phyloP scores from a whole-genome alignment of 2,113 vertebrate genomes.

The Neomonachus schauinslandi region DNA sequence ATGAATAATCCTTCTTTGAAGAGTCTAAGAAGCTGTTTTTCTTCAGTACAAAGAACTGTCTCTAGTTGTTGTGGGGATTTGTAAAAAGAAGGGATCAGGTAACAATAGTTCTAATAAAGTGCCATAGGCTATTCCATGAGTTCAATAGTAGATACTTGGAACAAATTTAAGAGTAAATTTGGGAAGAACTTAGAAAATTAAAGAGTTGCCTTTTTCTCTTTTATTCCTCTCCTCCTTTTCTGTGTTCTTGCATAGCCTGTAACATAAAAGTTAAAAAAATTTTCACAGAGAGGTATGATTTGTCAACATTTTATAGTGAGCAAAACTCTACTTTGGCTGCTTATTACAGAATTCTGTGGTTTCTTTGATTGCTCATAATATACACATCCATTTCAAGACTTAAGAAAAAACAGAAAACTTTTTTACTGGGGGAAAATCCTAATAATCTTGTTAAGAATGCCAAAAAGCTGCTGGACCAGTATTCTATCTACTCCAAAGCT shows the following conservation, averaged over 20 bases:
- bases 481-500: background rate
- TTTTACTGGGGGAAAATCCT: background rate
- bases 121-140: background rate
- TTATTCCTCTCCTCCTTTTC: background rate
- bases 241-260: background rate
- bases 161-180: background rate
- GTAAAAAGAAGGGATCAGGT: background rate
- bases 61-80: background rate
- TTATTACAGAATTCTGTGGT: background rate
- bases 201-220: background rate
- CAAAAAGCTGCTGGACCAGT: background rate
- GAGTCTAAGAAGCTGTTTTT: background rate
- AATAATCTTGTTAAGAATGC: background rate
- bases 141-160: background rate
- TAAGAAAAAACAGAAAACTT: background rate
- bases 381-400: background rate
- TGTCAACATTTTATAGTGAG: background rate
- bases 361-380: background rate
- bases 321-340: constrained; percentile 10
- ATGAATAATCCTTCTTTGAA: background rate
- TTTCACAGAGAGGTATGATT: background rate
- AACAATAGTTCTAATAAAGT: background rate
- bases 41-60: background rate
- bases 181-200: background rate
- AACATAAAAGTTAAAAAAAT: background rate